phyloP scores from a whole-genome alignment of 1,140 invertebrate genomes.

The Cherax destructor region DNA sequence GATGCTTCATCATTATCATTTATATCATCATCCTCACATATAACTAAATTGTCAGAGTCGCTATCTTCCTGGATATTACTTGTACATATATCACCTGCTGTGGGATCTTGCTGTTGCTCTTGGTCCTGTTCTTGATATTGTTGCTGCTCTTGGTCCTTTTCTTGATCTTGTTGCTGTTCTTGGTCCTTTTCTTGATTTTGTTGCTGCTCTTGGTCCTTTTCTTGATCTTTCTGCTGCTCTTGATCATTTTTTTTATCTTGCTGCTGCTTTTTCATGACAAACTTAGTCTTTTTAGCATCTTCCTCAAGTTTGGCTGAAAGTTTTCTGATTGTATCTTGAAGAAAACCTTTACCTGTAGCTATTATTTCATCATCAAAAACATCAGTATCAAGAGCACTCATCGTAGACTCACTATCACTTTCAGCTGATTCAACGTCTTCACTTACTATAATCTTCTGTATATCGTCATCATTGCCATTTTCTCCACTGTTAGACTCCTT shows the following conservation, averaged over 20 bases:
- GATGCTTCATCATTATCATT: not conserved
- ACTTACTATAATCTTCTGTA: not conserved
- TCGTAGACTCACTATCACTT: conserved; percentile 55
- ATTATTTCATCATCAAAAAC: conserved; percentile 41
- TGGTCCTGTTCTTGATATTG: not conserved
- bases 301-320: conserved; percentile 37
- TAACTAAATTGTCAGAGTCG: conserved; percentile 53
- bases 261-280: too few relatives aligned
- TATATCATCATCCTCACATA: conserved; percentile 56
- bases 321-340: conserved; percentile 52
- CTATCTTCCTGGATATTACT: conserved; percentile 31
- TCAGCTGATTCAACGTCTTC: conserved; percentile 10
- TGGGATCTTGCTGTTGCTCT: not conserved
- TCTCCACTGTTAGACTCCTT: not conserved
- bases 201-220: too few relatives aligned
- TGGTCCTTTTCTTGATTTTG: not conserved
- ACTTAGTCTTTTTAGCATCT: conserved; percentile 11
- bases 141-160: too few relatives aligned
- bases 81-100: not conserved
- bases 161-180: not conserved
- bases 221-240: not conserved
- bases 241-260: not conserved
- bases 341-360: conserved; percentile 26
- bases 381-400: conserved; percentile 52
- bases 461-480: not conserved